A percentile compares a stretch with the other conserved stretches of the same genome.
phyloP scores from a whole-genome alignment of 2,113 vertebrate genomes.

The Ictidomys tridecemlineatus region DNA sequence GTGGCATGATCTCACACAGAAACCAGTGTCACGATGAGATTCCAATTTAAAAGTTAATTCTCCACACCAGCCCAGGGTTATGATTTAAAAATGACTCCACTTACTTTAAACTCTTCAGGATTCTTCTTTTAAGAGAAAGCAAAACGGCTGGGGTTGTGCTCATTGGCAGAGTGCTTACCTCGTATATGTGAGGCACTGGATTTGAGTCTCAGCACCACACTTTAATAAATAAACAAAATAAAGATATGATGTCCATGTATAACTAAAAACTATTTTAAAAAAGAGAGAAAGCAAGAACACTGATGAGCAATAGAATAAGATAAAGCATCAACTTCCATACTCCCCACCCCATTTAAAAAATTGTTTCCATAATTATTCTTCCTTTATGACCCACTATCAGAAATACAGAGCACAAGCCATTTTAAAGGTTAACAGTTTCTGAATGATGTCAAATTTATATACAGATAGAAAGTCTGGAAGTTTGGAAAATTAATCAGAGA shows the following conservation, averaged over 20 bases:
- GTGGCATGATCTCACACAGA: background rate
- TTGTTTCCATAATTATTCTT: background rate
- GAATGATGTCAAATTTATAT: background rate
- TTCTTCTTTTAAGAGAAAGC: constrained; percentile 46
- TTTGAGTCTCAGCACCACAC: no score
- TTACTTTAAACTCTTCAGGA: background rate
- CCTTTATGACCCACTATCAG: background rate
- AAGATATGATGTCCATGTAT: no score
- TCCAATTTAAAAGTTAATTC: background rate
- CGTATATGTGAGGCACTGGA: no score
- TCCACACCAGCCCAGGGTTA: background rate
- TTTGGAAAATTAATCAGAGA: constrained; percentile 24
- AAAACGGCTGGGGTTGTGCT: no score
- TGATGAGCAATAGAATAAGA: background rate
- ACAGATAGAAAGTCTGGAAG: background rate
- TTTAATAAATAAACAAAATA: no score
- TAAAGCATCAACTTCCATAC: background rate
- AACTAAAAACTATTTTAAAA: no score
- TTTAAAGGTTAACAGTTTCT: constrained; percentile 14
- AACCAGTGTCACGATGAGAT: background rate
- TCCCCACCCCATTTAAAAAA: background rate
- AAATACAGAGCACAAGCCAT: background rate
- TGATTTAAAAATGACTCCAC: background rate
- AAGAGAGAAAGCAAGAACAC: constrained; percentile 20
- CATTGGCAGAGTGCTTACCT: no score